Percentiles rank a stretch among this genome's conserved stretches.
phyloP scores from a whole-genome alignment of 2,888 invertebrate species.

The Dascillus cervinus region DNA sequence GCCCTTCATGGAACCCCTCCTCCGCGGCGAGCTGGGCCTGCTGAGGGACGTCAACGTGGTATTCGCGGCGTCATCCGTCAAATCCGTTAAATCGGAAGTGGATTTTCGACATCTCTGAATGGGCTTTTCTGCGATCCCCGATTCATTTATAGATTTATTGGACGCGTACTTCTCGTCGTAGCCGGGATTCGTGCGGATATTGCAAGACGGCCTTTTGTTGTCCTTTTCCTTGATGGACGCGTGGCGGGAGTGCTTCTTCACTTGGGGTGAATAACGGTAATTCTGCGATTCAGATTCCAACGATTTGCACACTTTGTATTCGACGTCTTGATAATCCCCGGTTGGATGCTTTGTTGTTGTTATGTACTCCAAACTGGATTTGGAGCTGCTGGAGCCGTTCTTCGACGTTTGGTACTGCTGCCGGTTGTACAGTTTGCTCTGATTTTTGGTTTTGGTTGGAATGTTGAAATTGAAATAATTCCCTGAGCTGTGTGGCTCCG shows the following conservation, averaged over 20 bases:
- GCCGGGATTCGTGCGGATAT: slow-evolving; percentile 55
- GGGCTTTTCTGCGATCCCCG: slow-evolving; percentile 42
- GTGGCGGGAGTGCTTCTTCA: slow-evolving; percentile 21
- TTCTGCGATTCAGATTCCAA: slow-evolving; percentile 33
- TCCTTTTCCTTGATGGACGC: slow-evolving; percentile 37
- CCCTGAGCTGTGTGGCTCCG: slow-evolving; percentile 19
- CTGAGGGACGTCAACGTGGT: slow-evolving; percentile 55
- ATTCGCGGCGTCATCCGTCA: slow-evolving; percentile 46
- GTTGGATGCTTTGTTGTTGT: slow-evolving; percentile 37
- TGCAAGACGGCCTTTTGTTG: slow-evolving; percentile 31
- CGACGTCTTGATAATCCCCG: slow-evolving; percentile 37
- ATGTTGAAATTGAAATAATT: slow-evolving; percentile 34
- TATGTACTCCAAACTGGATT: slow-evolving; percentile 36
- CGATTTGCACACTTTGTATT: slow-evolving; percentile 39
- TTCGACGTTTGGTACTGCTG: slow-evolving; percentile 35
- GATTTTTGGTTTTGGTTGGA: slow-evolving; percentile 27
- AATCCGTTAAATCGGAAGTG: slow-evolving; percentile 67
- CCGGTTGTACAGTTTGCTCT: slow-evolving; percentile 25
- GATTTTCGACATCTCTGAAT: slow-evolving; percentile 58
- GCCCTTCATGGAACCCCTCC: slow-evolving; percentile 61
- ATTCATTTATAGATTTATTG: slow-evolving; percentile 37
- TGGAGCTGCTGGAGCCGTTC: slow-evolving; percentile 34
- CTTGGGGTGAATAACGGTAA: slow-evolving; percentile 10
- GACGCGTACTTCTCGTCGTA: slow-evolving; percentile 47
- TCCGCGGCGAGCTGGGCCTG: slow-evolving; percentile 57